Percentiles rank a stretch among this genome's conserved stretches.
Evolutionary conservation across 1,140 invertebrate species (phyloP).

Genomic region (Archivesica marissinica): DNA sequence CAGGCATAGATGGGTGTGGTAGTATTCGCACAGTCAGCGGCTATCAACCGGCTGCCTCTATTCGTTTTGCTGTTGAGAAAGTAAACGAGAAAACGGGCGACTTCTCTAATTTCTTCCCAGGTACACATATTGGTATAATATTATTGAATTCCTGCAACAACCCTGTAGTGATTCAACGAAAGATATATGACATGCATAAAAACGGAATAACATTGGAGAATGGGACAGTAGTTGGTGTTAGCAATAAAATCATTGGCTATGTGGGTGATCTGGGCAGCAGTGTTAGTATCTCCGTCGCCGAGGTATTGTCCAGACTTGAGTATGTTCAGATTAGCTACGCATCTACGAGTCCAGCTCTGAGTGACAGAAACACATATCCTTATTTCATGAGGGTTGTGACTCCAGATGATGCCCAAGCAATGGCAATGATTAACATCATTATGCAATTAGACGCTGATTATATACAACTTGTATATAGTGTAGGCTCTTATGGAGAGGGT

Average conservation of each 20-base stretch:
- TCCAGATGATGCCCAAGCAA: slow-evolving; percentile 91
- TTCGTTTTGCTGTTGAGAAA: slow-evolving; percentile 13
- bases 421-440: slow-evolving; percentile 85
- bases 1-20: neutral
- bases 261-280: slow-evolving; percentile 46
- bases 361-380: slow-evolving; percentile 89
- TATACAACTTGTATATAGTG: slow-evolving; percentile 67
- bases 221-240: slow-evolving; percentile 76
- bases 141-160: slow-evolving; percentile 48
- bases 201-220: neutral
- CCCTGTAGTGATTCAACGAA: slow-evolving; percentile 27
- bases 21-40: neutral
- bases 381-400: slow-evolving; percentile 92
- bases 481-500: slow-evolving; percentile 47
- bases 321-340: slow-evolving; percentile 89
- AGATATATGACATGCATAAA: slow-evolving; percentile 18
- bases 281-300: slow-evolving; percentile 51
- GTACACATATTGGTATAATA: slow-evolving; percentile 42
- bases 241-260: slow-evolving; percentile 56
- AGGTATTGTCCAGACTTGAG: slow-evolving; percentile 27
- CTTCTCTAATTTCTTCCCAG: neutral
- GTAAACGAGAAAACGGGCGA: neutral
- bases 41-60: slow-evolving; percentile 10
- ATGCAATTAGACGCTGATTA: slow-evolving; percentile 52
- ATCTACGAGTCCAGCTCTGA: slow-evolving; percentile 89